Evolutionary conservation across 2,888 invertebrate species (phyloP), one percentile per base, ranked within the genome.

Genomic region (Bombylius major): DNA sequence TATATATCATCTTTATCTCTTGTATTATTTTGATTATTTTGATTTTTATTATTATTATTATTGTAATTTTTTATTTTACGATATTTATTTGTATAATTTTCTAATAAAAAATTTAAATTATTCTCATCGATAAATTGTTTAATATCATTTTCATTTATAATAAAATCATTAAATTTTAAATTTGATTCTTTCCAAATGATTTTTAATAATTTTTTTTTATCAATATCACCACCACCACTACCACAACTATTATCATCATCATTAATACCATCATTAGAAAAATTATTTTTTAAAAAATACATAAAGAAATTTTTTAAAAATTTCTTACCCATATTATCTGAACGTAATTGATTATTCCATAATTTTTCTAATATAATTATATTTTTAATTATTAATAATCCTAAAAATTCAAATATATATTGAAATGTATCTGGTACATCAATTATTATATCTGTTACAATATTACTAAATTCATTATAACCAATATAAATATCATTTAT

Each of bases 401-500:
- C 82, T 61, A 89, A 75, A 67, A 89, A 79, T 74, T 87, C 86
- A 54, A 84, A 87, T 67, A 90, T 76, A 71, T 87, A 88, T 59
- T 81, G 79, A 82, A 89, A 92, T 59, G 91, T 76, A 73, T 83
- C 86, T 42, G 93, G 93, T 69, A 92, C 83, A 79, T 94, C 93
- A 63, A 91, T 83, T 61, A 80, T 79, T 62, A 89, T 75, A 65
- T 93, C 93, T 60, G 84, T 82, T 13, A 84, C 84, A 61, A 61
- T 66, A 60, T 81, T 80, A 56, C 88, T 73, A 58, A 86, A 78
- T 66, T 83, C 81, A 58, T 77, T 77, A 58, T 90, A 75, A 47
- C 87, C 80, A 12, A 70, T 67, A 56, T 73, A 60, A 60, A 79
- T 77, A 63, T 79, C 77, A n/a, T 78, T 77, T 31, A 73, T 58